phyloP scores from a whole-genome alignment of 2,797 vertebrate species.

The Neomorphus geoffroyi region DNA sequence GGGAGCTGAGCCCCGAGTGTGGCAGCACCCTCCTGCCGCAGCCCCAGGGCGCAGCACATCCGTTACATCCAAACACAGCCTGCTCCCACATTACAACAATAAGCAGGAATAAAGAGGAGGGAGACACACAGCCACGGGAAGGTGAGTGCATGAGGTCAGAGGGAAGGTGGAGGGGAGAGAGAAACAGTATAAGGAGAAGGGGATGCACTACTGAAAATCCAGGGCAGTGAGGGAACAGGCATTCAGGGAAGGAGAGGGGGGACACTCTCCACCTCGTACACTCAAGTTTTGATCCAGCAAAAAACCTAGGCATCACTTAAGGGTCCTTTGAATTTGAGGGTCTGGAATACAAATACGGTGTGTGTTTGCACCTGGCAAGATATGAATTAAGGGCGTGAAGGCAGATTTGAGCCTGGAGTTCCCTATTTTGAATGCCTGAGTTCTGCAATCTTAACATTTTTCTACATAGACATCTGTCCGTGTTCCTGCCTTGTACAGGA shows the following conservation, averaged over 20 bases:
- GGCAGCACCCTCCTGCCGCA: neutral
- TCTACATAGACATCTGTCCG: neutral
- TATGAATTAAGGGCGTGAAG: neutral
- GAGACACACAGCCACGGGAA: neutral
- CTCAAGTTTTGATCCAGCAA: neutral
- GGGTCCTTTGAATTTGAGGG: neutral
- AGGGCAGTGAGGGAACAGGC: neutral
- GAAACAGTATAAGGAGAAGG: neutral
- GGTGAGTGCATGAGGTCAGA: no score
- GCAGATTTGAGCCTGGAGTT: neutral
- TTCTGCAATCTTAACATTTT: neutral
- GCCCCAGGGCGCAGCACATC: neutral
- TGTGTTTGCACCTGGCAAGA: neutral
- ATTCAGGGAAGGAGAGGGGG: neutral
- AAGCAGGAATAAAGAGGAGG: neutral
- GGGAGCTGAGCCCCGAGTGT: neutral
- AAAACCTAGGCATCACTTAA: neutral
- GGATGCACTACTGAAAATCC: neutral
- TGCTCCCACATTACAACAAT: neutral
- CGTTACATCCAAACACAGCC: neutral
- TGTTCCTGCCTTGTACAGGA: neutral
- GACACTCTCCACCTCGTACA: rapidly evolving
- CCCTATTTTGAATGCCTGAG: neutral
- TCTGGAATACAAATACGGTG: neutral
- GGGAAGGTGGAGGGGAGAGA: neutral